Evolutionary conservation across 2,888 invertebrate species (phyloP).

Genomic region (Coleophora flavipennella): DNA sequence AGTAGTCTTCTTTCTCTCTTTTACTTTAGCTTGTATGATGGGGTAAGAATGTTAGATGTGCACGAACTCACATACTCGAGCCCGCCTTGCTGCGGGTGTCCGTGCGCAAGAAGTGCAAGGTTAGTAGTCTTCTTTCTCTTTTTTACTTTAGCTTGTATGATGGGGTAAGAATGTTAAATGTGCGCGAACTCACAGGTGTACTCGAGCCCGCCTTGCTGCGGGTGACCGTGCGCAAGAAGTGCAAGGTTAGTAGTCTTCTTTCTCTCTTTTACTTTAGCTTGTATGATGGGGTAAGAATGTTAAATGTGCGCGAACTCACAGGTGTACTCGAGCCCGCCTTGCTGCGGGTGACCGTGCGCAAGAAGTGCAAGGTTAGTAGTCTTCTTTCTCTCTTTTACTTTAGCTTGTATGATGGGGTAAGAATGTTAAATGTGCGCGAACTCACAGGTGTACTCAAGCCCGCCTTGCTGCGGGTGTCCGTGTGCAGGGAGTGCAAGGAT

Average conservation of each 20-base stretch:
- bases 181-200: constrained; percentile 95
- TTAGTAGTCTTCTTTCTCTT: no score
- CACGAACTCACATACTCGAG: constrained; percentile 95
- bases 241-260: constrained; percentile 60
- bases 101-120: constrained; percentile 91
- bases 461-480: constrained; percentile 93
- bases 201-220: constrained; percentile 94
- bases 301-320: constrained; percentile 98
- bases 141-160: no score
- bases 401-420: no score
- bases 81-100: constrained; percentile 94
- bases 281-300: no score
- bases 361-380: constrained; percentile 89
- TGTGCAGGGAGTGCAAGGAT: constrained; percentile 90
- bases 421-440: constrained; percentile 99
- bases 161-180: no score
- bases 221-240: constrained; percentile 95
- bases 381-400: no score
- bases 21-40: no score
- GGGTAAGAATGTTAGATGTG: constrained; percentile 99
- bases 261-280: no score
- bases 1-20: neutral
- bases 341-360: constrained; percentile 94
- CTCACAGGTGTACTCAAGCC: constrained; percentile 95
- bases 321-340: constrained; percentile 95